These are phyloP conservation scores for Manis pentadactyla DNA, from an alignment of 2,797 vertebrate species.

Conservation along the genomic window DNA sequence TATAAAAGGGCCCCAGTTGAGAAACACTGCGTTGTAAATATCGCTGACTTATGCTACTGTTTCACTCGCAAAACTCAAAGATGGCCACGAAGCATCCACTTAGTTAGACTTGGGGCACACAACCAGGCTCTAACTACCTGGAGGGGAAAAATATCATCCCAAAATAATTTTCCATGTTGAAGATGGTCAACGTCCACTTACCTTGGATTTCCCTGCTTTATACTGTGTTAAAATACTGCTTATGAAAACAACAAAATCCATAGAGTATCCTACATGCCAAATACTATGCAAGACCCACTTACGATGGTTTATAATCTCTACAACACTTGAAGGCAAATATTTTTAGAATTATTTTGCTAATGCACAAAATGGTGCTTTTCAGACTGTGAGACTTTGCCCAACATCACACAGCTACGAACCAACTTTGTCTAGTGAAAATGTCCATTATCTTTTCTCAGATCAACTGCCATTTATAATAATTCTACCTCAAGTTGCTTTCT, in stretches of 20 bases:
- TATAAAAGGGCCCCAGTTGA: neutral
- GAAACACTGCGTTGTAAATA: neutral
- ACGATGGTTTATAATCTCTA: neutral
- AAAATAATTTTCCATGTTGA: neutral
- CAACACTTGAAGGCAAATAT: neutral
- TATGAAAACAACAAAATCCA: neutral
- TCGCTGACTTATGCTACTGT: neutral
- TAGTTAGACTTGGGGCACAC: neutral
- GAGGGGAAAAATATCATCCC: neutral
- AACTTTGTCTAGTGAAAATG: neutral
- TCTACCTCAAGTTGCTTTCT: neutral
- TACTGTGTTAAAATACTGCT: neutral
- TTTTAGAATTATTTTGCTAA: neutral
- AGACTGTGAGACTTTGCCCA: neutral
- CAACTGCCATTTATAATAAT: neutral
- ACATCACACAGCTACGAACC: neutral
- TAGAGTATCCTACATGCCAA: neutral
- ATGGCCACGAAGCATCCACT: neutral
- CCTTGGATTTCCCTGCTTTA: neutral
- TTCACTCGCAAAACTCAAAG: neutral
- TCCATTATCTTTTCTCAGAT: neutral
- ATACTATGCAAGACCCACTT: neutral
- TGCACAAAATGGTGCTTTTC: neutral
- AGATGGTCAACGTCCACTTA: neutral
- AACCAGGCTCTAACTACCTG: neutral